Evolutionary conservation across 2,113 vertebrate species (phyloP), one percentile per base, ranked within the genome.

Genomic region (Psettodes erumei): DNA sequence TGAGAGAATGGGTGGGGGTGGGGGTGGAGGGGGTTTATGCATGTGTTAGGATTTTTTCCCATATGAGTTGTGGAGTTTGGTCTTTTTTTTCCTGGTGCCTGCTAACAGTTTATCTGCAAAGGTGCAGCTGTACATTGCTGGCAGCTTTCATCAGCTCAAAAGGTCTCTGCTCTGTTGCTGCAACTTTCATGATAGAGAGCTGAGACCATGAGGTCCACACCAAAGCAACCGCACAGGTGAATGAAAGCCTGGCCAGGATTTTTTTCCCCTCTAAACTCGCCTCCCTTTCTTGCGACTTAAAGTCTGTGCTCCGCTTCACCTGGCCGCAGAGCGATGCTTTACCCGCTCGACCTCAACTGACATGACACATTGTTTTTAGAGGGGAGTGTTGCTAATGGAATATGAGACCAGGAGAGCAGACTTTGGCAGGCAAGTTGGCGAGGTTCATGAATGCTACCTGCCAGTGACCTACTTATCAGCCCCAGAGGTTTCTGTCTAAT

Each of bases 71-170:
- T 82, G 72, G 56, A 81, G 35, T 68, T 79, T 72, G 50, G 19
- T 18, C 8, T 27, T 28, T 18, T 13, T 18, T 77, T 68, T 55
- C 48, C 65, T 37, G 8, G 40, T 62, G 55, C 23, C 45, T 76
- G 59, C 64, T 71, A 78, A 70, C 71, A 77, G 63, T 88, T 92
- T 90, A 92, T 93, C 92, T 91, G 77, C 66, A 91, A 89, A 89
- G 88, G 82, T 87, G 77, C 92, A 91, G 91, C 83, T 86, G 79
- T 48, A 70, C 81, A 74, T 65, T 84, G 50, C 74, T 70, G 60
- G 77, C 75, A 66, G 78, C 82, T 77, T 79, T 64, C 21, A 25
- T 79, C 71, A 67, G 79, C 81, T 88, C 83, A 54, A 71, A n/a
- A 88, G 75, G 72, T 84, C 51, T 69, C 60, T 43, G 61, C 47